Base-by-base conservation (phyloP, 2,888 invertebrate species). In the Myopa tessellatipennis region DNA sequence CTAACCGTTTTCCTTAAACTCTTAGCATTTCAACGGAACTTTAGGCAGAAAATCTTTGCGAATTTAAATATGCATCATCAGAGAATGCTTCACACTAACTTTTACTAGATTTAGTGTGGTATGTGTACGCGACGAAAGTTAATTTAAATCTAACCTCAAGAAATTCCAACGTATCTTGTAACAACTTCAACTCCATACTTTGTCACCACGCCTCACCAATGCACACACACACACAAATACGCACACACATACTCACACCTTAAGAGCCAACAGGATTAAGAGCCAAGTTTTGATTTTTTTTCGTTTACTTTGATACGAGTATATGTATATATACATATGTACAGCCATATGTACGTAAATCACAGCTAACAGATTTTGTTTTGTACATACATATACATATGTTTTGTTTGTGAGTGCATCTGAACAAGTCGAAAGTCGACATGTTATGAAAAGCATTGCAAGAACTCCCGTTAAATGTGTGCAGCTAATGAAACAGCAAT, bases 161-260 rank as follows among this genome's bases (percentile, higher is more conserved):
- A 63, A 34, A 16, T 58, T 14, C 7, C 61, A 26, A 60, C 38
- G 55, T 55, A 70, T 71, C 71, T 61, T 71, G 65, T 83, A 83
- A 82, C 83, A 85, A 84, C 85, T 85, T 83, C 81, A 80, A 80
- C 78, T 77, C 68, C 78, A 80, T 82, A 82, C 77, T 78, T 77
- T 60, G 78, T 75, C 79, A 81, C 77, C 80, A 81, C 77, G 18
- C 73, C 68, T 63, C 76, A 82, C 82, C 81, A 76, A 81, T 78
- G 76, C 79, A 81, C 79, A 65, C 52, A 74, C 79, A 81, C 80
- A 63, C n/a, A 74, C 79, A 81, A 81, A 82, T 77, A 79, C 79
- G 81, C 79, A 60, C 16, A 74, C 61, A 65, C 50, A 77, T 12
- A 34, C 14, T 76, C 40, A 74, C n/a, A 60, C 60, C 3, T 55